Evolutionary conservation across 2,113 vertebrate species (phyloP).

Genomic region (Grammomys surdaster): DNA sequence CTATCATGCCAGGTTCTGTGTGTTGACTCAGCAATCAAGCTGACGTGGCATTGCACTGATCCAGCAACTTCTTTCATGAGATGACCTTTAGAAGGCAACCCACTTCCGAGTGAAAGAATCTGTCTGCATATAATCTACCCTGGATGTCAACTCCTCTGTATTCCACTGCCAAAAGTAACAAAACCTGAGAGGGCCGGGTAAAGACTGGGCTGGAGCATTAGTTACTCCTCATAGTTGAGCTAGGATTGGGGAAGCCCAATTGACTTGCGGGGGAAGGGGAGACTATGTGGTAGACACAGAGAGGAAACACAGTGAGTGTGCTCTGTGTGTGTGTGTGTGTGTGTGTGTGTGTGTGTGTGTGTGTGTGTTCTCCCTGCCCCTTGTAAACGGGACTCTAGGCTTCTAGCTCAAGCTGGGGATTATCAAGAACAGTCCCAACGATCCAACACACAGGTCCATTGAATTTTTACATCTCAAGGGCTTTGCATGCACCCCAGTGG

Average conservation of each 20-base stretch:
- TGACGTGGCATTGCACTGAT: background rate
- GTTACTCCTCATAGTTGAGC: background rate
- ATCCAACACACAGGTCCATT: rapidly evolving
- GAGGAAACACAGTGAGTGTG: rapidly evolving
- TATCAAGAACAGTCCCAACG: too few relatives aligned
- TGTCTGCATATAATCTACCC: background rate
- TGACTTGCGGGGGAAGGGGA: background rate
- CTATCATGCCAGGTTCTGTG: background rate
- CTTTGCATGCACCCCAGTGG: background rate
- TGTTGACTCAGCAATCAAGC: background rate
- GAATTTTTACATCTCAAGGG: background rate
- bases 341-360: background rate
- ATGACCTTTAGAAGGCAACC: background rate
- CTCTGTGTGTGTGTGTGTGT: background rate
- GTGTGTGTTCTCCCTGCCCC: background rate
- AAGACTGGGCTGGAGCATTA: background rate
- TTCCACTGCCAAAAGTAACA: slow-evolving; percentile 57
- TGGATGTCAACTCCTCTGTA: background rate
- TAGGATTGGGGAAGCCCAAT: background rate
- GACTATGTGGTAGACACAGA: too few relatives aligned
- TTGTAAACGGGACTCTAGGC: background rate
- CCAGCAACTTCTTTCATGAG: background rate
- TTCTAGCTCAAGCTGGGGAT: background rate
- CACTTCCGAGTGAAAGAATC: background rate
- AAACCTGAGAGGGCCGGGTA: slow-evolving; percentile 43